These are phyloP conservation scores for Platycheirus rosarum DNA, from an alignment of 2,888 invertebrate species.

Conservation along the genomic window DNA sequence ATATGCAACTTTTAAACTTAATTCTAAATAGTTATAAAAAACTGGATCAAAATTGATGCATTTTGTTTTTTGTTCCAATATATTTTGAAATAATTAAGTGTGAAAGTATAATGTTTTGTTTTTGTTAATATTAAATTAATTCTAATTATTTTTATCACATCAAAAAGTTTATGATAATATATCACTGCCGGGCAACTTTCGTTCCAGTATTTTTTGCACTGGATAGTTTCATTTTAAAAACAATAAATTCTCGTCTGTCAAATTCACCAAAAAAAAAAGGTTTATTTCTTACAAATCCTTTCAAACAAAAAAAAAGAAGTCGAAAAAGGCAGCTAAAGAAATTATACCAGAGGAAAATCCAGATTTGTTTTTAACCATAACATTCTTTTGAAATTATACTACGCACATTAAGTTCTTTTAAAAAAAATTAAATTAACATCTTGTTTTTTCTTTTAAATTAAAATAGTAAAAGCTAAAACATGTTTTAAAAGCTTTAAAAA, in stretches of 20 bases:
- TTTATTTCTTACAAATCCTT: neutral
- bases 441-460: conserved; percentile 2
- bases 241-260: neutral
- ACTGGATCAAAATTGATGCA: conserved; percentile 8
- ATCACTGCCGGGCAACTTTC: conserved; percentile 60
- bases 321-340: conserved; percentile 6
- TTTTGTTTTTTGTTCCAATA: conserved; percentile 21
- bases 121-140: conserved; percentile 26
- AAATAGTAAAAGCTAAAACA: conserved; percentile 9
- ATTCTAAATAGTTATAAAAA: conserved; percentile 8
- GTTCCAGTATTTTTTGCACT: conserved; percentile 8
- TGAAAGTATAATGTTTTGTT: conserved; percentile 22
- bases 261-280: too few relatives aligned
- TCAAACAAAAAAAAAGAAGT: conserved; percentile 7
- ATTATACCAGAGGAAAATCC: neutral
- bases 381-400: conserved; percentile 1
- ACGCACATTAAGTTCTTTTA: conserved; percentile 11
- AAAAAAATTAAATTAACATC: neutral
- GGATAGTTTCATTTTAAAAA: neutral
- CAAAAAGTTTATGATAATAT: conserved; percentile 34
- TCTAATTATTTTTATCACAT: conserved; percentile 17
- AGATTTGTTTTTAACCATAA: neutral
- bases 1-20: conserved; percentile 1
- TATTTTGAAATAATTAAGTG: conserved; percentile 46
- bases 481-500: conserved; percentile 15